Evolutionary conservation across 2,888 invertebrate genomes (phyloP), one percentile per base, ranked within the genome.

Genomic region (Campopleginae sp.): DNA sequence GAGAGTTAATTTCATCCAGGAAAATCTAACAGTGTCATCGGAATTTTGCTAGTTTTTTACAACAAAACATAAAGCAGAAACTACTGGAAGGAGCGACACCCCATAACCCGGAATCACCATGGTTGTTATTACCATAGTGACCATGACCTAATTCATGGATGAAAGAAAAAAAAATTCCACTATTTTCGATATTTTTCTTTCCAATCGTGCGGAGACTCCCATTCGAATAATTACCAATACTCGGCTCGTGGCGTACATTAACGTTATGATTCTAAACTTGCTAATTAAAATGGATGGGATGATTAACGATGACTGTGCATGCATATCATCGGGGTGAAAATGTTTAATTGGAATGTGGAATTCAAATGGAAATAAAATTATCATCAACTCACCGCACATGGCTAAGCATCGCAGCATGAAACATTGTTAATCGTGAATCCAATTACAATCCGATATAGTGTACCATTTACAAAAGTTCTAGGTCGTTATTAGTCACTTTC

Each of bases 341-440:
- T 7, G 19, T 51, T 10, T 58, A 10, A 23, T 44, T 6, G 33
- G 31, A 31, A 19, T 17, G 10, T n/a, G 12, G 51, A 71, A 7
- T 70, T 14, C 12, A 70, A 19, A 2, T 46, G 4, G 46, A 70
- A 84, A 63, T 42, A 27, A 58, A 66, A 17, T n/a, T 65, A 46
- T 7, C 27, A 80, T 72, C 61, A 89, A 94, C 95, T 95, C 94
- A 95, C 95, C 95, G 94, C 94, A 93, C 94, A 95, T 89, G 94
- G 94, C 95, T 95, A 93, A 90, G 92, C 91, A 92, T 90, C 82
- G 94, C 94, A 94, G 95, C 95, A 94, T 94, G 94, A 93, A 95
- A 94, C 92, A 95, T 93, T 91, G 91, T 93, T 92, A 90, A 92
- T 91, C 84, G 89, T 92, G 84, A 92, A 93, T 92, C 90, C 80